Conservation (phyloP, 1,140 invertebrate species). For the Caenorhabditis latens region DNA sequence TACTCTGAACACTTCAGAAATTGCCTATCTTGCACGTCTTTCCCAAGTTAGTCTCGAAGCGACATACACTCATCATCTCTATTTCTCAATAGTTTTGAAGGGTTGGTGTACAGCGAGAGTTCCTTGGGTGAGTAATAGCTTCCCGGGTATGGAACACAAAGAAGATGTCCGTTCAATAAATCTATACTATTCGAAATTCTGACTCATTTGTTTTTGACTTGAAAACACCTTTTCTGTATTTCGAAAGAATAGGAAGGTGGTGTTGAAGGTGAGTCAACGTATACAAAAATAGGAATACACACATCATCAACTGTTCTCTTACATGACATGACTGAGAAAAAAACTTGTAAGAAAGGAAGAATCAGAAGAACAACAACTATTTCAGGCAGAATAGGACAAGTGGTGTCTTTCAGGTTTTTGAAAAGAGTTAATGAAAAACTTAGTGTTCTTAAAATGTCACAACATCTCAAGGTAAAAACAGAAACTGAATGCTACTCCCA, state of each 20-base stretch:
- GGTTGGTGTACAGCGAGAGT: background rate
- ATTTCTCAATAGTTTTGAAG: background rate
- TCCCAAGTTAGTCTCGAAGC: constrained; percentile 17
- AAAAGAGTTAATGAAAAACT: too few relatives aligned
- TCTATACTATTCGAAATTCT: background rate
- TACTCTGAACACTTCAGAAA: background rate
- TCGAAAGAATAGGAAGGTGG: background rate
- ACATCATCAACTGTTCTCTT: background rate
- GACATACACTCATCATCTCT: too few relatives aligned
- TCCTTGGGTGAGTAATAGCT: constrained; percentile 37
- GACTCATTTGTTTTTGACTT: constrained; percentile 1
- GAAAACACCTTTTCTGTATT: background rate
- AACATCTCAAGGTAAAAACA: too few relatives aligned
- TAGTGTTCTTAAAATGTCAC: too few relatives aligned
- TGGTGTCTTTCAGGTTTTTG: too few relatives aligned
- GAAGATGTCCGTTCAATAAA: constrained; percentile 50
- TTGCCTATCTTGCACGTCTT: constrained; percentile 44
- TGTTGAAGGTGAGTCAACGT: background rate
- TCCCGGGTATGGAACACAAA: constrained; percentile 50
- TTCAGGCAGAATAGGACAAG: background rate
- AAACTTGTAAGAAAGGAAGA: background rate
- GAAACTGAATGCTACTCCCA: background rate
- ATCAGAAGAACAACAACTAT: background rate
- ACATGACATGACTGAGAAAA: background rate
- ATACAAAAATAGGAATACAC: constrained; percentile 35